These are phyloP conservation scores for Lissocephala sabroskyi DNA, from an alignment of 2,888 invertebrate species.

Conservation along the genomic window DNA sequence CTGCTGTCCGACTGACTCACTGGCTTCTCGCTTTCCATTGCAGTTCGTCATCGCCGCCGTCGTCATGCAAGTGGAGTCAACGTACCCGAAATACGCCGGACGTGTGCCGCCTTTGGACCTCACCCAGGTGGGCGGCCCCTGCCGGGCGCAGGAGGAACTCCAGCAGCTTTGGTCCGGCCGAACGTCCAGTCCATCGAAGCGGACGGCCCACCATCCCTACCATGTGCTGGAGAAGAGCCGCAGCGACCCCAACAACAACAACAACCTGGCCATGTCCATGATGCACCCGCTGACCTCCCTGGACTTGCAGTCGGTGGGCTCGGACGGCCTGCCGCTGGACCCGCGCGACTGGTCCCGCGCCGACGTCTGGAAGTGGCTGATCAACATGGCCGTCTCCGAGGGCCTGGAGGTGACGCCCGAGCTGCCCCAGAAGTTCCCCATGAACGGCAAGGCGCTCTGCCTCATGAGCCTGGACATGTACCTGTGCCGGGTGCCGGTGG, in stretches of 20 bases:
- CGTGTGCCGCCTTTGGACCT: slow-evolving; percentile 71
- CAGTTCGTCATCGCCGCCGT: slow-evolving; percentile 31
- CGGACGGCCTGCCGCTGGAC: slow-evolving; percentile 74
- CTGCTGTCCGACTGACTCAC: slow-evolving; percentile 52
- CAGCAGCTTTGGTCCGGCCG: slow-evolving; percentile 46
- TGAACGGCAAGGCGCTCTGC: slow-evolving; percentile 87
- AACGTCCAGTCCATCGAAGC: slow-evolving; percentile 30
- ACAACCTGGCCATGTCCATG: slow-evolving; percentile 20
- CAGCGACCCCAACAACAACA: slow-evolving; percentile 38
- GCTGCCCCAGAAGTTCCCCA: slow-evolving; percentile 77
- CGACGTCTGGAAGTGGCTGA: slow-evolving; percentile 80
- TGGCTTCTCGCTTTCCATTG: slow-evolving; percentile 20
- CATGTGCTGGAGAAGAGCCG: slow-evolving; percentile 38
- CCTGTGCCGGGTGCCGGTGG: slow-evolving; percentile 79
- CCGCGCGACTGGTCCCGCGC: slow-evolving; percentile 82
- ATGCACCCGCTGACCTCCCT: slow-evolving; percentile 17
- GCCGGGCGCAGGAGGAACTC: slow-evolving; percentile 56
- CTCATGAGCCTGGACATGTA: slow-evolving; percentile 86
- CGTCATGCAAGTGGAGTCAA: slow-evolving; percentile 71
- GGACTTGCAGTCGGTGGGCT: slow-evolving; percentile 56
- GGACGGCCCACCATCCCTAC: slow-evolving; percentile 54
- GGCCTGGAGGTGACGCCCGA: slow-evolving; percentile 70
- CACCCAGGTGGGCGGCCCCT: slow-evolving; percentile 62
- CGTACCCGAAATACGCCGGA: slow-evolving; percentile 68
- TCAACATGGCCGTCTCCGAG: slow-evolving; percentile 75